phyloP scores from a whole-genome alignment of 2,797 vertebrate species.

The Smutsia temminckii region DNA sequence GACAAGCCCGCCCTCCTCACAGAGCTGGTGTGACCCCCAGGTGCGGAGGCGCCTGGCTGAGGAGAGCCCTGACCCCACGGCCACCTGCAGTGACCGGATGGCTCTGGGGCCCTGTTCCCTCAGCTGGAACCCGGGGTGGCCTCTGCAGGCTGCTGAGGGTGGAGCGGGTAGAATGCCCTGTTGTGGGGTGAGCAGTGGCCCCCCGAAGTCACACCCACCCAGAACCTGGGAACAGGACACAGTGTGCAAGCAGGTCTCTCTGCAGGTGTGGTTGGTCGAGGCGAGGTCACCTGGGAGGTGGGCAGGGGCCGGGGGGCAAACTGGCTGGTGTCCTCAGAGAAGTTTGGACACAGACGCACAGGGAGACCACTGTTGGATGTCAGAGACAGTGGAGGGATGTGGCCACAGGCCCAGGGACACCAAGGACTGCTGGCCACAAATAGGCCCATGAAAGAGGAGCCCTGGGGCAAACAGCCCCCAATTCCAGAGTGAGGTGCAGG shows the following conservation, averaged over 20 bases:
- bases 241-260: neutral
- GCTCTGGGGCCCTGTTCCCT: neutral
- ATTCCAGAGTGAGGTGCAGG: neutral
- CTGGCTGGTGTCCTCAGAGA: too few relatives aligned
- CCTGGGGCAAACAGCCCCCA: fast-evolving
- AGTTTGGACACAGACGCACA: too few relatives aligned
- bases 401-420: neutral
- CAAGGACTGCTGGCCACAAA: neutral
- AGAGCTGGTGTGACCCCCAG: too few relatives aligned
- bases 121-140: neutral
- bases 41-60: neutral
- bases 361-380: too few relatives aligned
- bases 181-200: neutral
- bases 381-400: too few relatives aligned
- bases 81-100: neutral
- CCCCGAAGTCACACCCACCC: neutral
- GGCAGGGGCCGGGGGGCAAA: too few relatives aligned
- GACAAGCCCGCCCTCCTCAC: neutral
- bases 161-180: fast-evolving
- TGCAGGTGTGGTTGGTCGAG: too few relatives aligned
- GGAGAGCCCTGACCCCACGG: fast-evolving
- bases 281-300: too few relatives aligned
- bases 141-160: neutral
- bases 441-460: neutral
- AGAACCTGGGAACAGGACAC: fast-evolving